Conservation (phyloP, 2,888 invertebrate species). For the Phalera bucephala region DNA sequence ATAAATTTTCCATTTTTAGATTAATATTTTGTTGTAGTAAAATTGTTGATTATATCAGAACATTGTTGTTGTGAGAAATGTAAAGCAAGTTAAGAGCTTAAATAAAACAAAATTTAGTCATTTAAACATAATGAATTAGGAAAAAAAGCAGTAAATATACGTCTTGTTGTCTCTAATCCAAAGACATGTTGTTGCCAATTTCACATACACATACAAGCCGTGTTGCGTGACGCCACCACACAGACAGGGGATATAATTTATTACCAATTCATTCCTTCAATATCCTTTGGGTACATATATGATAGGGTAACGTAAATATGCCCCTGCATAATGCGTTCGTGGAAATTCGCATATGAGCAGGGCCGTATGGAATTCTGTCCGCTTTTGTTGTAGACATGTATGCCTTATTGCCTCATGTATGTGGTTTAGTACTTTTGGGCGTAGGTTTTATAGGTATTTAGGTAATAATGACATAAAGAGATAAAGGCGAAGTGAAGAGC, state of each 20-base stretch:
- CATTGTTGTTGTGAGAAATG: constrained; percentile 22
- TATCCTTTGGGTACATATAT: constrained; percentile 19
- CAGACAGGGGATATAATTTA: constrained; percentile 40
- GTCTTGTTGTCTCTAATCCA: too few relatives aligned
- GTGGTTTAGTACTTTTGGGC: too few relatives aligned
- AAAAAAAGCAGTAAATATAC: too few relatives aligned
- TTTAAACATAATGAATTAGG: too few relatives aligned
- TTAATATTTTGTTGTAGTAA: constrained; percentile 41
- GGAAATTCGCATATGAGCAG: constrained; percentile 11
- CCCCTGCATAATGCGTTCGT: constrained; percentile 14
- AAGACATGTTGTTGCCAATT: constrained; percentile 1
- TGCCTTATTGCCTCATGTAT: neutral
- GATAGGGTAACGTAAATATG: constrained; percentile 10
- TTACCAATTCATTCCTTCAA: constrained; percentile 40
- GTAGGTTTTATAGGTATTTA: too few relatives aligned
- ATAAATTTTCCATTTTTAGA: constrained; percentile 55
- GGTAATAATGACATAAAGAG: too few relatives aligned
- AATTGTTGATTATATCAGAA: constrained; percentile 29
- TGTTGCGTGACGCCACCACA: constrained; percentile 23
- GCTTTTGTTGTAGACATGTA: constrained; percentile 3
- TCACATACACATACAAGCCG: constrained; percentile 4
- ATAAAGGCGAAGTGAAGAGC: too few relatives aligned
- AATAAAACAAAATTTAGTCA: constrained; percentile 48
- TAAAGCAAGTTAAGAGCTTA: constrained; percentile 28
- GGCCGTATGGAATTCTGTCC: constrained; percentile 8